Conservation (phyloP, 2,888 invertebrate species). For the Thera britannica region DNA sequence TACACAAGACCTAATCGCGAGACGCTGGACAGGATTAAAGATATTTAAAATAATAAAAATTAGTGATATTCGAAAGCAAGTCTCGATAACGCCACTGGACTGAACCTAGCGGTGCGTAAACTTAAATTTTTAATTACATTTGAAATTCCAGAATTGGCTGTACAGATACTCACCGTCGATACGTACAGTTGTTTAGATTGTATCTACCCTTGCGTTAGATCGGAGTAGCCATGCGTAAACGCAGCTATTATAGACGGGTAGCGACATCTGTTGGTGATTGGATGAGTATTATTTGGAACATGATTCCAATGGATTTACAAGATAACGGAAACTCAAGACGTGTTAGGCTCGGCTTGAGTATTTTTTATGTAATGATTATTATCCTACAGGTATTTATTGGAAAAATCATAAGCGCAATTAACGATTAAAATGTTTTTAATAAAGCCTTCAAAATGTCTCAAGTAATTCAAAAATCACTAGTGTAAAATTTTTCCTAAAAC, state of each 20-base stretch:
- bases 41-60: neutral
- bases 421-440: no score
- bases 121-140: slow-evolving; percentile 45
- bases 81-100: slow-evolving; percentile 14
- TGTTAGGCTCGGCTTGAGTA: no score
- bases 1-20: no score
- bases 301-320: slow-evolving; percentile 4
- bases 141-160: slow-evolving; percentile 42
- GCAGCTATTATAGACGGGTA: slow-evolving; percentile 42
- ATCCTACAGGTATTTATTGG: no score
- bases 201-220: slow-evolving; percentile 69
- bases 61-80: slow-evolving; percentile 1
- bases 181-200: slow-evolving; percentile 65
- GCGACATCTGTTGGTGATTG: slow-evolving; percentile 53
- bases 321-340: slow-evolving; percentile 1
- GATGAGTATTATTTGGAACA: slow-evolving; percentile 10
- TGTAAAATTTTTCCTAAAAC: no score
- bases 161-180: slow-evolving; percentile 41
- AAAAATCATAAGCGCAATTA: no score
- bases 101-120: slow-evolving; percentile 42
- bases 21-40: no score
- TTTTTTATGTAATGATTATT: no score
- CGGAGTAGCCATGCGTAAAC: slow-evolving; percentile 65
- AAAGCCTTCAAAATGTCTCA: no score
- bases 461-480: no score